Evolutionary conservation across 2,888 invertebrate species (phyloP).

Genomic region (Clistopyga incitator): DNA sequence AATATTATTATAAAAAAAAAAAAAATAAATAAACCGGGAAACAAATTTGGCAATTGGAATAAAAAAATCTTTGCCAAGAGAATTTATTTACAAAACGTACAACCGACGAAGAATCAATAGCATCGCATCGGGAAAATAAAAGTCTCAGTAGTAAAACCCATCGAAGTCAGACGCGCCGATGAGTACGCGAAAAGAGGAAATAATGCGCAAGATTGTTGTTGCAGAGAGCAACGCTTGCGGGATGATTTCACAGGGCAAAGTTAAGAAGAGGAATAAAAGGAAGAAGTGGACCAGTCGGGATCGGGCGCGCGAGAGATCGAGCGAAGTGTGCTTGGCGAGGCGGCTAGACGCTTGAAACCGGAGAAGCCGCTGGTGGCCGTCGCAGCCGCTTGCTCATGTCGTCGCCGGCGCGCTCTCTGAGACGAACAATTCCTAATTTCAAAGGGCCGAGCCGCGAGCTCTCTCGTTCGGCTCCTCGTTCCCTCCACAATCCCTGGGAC

Average conservation of each 20-base stretch:
- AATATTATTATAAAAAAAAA: too few relatives aligned
- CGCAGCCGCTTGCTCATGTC: slow-evolving; percentile 76
- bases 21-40: too few relatives aligned
- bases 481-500: slow-evolving; percentile 19
- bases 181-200: not conserved
- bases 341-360: slow-evolving; percentile 83
- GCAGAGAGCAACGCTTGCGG: not conserved
- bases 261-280: slow-evolving; percentile 23
- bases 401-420: slow-evolving; percentile 73
- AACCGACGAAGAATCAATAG: not conserved
- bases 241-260: slow-evolving; percentile 17
- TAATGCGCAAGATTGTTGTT: not conserved
- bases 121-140: not conserved
- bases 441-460: slow-evolving; percentile 65
- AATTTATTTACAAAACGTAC: too few relatives aligned
- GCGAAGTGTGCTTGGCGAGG: slow-evolving; percentile 78
- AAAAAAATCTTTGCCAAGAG: too few relatives aligned
- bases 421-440: slow-evolving; percentile 72
- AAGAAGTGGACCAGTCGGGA: slow-evolving; percentile 10
- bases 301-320: slow-evolving; percentile 63
- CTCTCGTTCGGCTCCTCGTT: slow-evolving; percentile 23
- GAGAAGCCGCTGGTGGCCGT: slow-evolving; percentile 81
- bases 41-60: too few relatives aligned
- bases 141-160: slow-evolving; percentile 12
- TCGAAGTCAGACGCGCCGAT: slow-evolving; percentile 17